Evolutionary conservation across 2,797 vertebrate species (phyloP).

Genomic region (Mionectes olivaceus): DNA sequence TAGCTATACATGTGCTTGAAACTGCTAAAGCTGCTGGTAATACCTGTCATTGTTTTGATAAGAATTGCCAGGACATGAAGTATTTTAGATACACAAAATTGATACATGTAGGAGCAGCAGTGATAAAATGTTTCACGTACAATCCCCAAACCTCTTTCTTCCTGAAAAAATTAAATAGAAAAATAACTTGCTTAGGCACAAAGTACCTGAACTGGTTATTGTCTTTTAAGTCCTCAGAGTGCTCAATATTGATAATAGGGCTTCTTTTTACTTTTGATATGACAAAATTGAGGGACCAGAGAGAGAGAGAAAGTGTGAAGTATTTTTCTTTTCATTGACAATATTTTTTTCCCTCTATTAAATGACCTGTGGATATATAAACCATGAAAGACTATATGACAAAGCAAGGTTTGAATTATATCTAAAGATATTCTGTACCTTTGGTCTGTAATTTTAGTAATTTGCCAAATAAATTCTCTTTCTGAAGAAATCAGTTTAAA

Average conservation of each 20-base stretch:
- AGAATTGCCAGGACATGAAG: neutral
- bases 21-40: neutral
- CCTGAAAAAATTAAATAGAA: neutral
- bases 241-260: neutral
- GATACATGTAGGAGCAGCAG: neutral
- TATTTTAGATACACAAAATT: neutral
- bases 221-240: neutral
- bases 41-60: neutral
- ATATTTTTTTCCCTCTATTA: conserved; percentile 31
- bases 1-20: neutral
- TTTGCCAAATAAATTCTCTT: neutral
- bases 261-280: conserved; percentile 36
- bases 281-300: neutral
- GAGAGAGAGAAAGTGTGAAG: neutral
- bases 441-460: neutral
- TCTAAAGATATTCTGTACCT: neutral
- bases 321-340: conserved; percentile 45
- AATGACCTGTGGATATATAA: conserved; percentile 23
- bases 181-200: conserved; percentile 25
- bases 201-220: conserved; percentile 13
- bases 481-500: conserved; percentile 13
- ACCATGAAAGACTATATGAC: neutral
- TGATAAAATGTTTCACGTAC: conserved; percentile 4
- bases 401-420: neutral
- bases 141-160: neutral